A percentile compares a stretch with the other conserved stretches of the same genome.
Conservation (phyloP, 2,113 vertebrate genomes). For the Calidris pygmaea region DNA sequence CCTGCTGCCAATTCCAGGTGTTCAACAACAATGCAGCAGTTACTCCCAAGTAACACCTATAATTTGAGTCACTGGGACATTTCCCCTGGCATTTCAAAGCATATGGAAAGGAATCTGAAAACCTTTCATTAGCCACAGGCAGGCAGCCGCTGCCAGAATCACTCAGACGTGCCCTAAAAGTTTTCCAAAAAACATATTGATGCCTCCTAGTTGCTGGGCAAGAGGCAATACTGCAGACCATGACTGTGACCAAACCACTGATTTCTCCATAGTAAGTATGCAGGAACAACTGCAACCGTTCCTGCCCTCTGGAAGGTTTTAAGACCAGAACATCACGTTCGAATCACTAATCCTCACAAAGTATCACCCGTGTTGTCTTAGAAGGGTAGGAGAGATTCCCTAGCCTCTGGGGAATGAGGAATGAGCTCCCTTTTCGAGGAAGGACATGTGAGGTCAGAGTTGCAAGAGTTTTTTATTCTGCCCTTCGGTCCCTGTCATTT, state of each 20-base stretch:
- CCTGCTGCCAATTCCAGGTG: slow-evolving; percentile 54
- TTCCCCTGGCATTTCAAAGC: slow-evolving; percentile 63
- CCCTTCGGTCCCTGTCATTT: not conserved
- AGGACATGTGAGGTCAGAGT: not conserved
- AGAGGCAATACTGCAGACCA: not conserved
- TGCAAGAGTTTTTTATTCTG: not conserved
- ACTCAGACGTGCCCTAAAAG: not conserved
- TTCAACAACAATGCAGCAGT: slow-evolving; percentile 31
- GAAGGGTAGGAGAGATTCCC: not conserved
- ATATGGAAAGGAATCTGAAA: slow-evolving; percentile 41
- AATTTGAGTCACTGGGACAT: slow-evolving; percentile 61
- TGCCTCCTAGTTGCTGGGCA: not conserved
- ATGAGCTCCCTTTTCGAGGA: not conserved
- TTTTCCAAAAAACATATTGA: not conserved
- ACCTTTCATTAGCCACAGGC: slow-evolving; percentile 51
- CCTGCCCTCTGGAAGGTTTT: not conserved
- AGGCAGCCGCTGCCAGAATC: not conserved
- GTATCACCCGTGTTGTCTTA: not conserved
- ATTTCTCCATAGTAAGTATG: not conserved
- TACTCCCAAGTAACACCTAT: slow-evolving; percentile 43
- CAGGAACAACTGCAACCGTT: not conserved
- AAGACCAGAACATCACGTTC: not conserved
- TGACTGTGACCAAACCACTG: not conserved
- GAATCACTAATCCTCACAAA: not conserved
- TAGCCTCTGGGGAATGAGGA: not conserved